Conservation (phyloP, 1,140 invertebrate species). For the Drosophila kanapiae region DNA sequence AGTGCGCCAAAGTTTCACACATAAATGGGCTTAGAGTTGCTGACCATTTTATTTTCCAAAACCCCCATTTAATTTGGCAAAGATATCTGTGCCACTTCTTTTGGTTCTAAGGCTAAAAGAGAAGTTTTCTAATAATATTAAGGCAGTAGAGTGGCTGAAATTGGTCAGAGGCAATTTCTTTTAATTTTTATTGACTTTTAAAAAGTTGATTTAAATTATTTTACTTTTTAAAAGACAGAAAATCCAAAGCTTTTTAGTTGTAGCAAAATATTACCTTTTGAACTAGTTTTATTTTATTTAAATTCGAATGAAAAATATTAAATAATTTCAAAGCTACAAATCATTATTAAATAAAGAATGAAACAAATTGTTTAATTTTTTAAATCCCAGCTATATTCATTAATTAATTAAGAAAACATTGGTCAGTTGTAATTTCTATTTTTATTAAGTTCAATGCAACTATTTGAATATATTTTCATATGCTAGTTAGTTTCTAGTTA, state of each 20-base stretch:
- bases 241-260: neutral
- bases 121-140: neutral
- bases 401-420: no score
- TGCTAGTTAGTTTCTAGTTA: constrained; percentile 11
- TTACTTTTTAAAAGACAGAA: neutral
- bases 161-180: neutral
- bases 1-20: neutral
- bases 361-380: no score
- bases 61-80: neutral
- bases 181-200: neutral
- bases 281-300: neutral
- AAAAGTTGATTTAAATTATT: neutral
- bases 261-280: neutral
- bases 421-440: no score
- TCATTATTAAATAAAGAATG: no score
- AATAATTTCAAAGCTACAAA: no score
- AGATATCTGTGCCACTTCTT: neutral
- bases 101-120: neutral
- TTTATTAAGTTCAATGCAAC: neutral
- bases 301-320: no score
- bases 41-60: neutral
- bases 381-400: no score
- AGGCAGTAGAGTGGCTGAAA: neutral
- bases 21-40: constrained; percentile 6
- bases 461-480: neutral